Conservation (phyloP, 2,113 vertebrate species). For the Indicator maculatus region DNA sequence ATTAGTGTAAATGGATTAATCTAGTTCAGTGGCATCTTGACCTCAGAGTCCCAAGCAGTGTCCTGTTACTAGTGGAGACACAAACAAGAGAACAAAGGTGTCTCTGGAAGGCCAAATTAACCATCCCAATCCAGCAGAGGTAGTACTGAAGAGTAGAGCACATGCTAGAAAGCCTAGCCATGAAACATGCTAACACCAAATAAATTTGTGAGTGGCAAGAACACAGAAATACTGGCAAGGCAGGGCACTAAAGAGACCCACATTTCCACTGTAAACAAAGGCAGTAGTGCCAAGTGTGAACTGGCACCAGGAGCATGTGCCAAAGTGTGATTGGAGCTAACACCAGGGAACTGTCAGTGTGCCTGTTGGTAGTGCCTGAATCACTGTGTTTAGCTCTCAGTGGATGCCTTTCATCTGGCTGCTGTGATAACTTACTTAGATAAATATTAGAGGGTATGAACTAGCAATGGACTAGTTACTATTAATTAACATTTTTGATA, state of each 20-base stretch:
- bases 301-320: neutral
- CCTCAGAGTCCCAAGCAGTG: neutral
- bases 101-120: neutral
- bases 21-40: neutral
- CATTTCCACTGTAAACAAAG: neutral
- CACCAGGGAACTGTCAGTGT: neutral
- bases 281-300: neutral
- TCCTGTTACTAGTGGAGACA: neutral
- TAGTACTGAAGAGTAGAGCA: neutral
- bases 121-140: neutral
- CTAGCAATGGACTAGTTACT: neutral
- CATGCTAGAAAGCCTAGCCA: neutral
- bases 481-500: neutral
- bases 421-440: neutral
- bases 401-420: neutral
- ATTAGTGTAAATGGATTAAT: neutral
- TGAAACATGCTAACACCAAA: neutral
- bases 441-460: neutral
- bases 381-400: rapidly evolving
- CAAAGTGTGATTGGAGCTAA: neutral
- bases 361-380: neutral
- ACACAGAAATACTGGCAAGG: neutral
- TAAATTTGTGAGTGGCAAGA: neutral
- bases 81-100: neutral
- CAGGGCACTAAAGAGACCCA: neutral